A percentile compares a stretch with the other conserved stretches of the same genome.
phyloP scores from a whole-genome alignment of 2,888 invertebrate genomes.

The Meteorus cinctellus region DNA sequence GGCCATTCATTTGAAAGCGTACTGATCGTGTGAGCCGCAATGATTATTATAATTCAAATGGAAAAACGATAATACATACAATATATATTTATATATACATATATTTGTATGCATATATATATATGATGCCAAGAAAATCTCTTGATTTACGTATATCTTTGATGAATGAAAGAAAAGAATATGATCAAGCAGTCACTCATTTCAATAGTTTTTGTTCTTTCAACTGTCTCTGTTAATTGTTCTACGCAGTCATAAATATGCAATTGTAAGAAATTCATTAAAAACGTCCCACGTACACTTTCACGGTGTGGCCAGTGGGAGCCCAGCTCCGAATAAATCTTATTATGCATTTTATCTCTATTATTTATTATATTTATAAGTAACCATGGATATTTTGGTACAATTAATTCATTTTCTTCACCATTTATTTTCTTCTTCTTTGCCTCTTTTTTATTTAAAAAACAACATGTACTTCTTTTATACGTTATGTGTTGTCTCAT shows the following conservation, averaged over 20 bases:
- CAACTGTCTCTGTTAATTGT: slow-evolving; percentile 44
- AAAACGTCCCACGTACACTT: slow-evolving; percentile 71
- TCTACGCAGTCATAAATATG: slow-evolving; percentile 67
- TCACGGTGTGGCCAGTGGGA: slow-evolving; percentile 66
- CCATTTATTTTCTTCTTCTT: slow-evolving; percentile 61
- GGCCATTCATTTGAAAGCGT: slow-evolving; percentile 48
- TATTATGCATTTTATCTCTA: slow-evolving; percentile 71
- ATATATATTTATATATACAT: neutral
- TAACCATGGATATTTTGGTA: slow-evolving; percentile 73
- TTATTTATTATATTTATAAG: slow-evolving; percentile 72
- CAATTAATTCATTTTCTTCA: slow-evolving; percentile 67
- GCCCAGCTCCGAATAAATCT: slow-evolving; percentile 73
- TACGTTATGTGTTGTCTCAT: slow-evolving; percentile 42
- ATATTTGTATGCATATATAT: too few relatives aligned
- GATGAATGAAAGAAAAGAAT: slow-evolving; percentile 54
- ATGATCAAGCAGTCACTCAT: slow-evolving; percentile 62
- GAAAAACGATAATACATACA: slow-evolving; percentile 9
- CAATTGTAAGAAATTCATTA: slow-evolving; percentile 72
- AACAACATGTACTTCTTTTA: slow-evolving; percentile 53
- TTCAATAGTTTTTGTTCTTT: slow-evolving; percentile 44
- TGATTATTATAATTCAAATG: slow-evolving; percentile 23
- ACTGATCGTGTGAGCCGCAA: slow-evolving; percentile 47
- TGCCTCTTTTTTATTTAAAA: slow-evolving; percentile 54
- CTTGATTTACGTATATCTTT: slow-evolving; percentile 11
- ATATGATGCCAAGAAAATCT: slow-evolving; percentile 39